These are phyloP conservation scores for Merodon equestris DNA, from an alignment of 2,888 invertebrate species.

Conservation along the genomic window DNA sequence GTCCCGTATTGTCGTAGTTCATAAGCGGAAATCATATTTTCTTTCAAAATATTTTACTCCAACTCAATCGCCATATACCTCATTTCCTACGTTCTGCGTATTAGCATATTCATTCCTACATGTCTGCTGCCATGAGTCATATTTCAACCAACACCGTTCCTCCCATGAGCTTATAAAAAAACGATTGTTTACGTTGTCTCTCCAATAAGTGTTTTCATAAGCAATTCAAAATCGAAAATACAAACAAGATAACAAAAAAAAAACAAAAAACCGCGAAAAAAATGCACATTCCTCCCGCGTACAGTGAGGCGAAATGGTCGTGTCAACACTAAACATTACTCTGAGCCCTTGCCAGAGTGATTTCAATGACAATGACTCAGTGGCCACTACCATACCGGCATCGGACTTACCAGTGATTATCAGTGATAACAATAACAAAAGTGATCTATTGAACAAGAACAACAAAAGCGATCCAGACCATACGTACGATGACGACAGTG, in stretches of 20 bases:
- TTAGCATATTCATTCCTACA: slow-evolving; percentile 20
- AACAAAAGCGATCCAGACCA: slow-evolving; percentile 25
- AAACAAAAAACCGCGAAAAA: slow-evolving; percentile 10
- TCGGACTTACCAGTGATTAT: slow-evolving; percentile 15
- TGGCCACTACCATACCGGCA: slow-evolving; percentile 38
- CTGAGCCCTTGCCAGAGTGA: slow-evolving; percentile 70
- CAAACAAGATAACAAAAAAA: slow-evolving; percentile 10
- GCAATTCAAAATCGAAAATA: slow-evolving; percentile 17
- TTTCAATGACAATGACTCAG: slow-evolving; percentile 32
- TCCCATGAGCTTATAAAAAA: slow-evolving; percentile 11
- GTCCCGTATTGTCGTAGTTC: neutral
- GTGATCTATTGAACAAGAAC: slow-evolving; percentile 45
- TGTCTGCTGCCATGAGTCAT: slow-evolving; percentile 34
- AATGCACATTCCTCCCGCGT: slow-evolving; percentile 31
- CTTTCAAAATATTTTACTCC: neutral
- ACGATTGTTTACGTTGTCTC: slow-evolving; percentile 31
- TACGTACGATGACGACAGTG: slow-evolving; percentile 31
- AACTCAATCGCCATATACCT: too few relatives aligned
- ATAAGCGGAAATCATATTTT: slow-evolving; percentile 19
- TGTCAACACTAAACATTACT: slow-evolving; percentile 75
- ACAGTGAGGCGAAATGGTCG: slow-evolving; percentile 73
- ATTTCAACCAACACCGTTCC: slow-evolving; percentile 31
- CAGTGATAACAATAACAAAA: slow-evolving; percentile 44
- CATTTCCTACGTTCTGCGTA: slow-evolving; percentile 2
- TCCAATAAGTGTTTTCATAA: slow-evolving; percentile 22